Percentiles rank a stretch among this genome's conserved stretches.
phyloP scores from a whole-genome alignment of 1,140 invertebrate genomes.

The Rhizoglyphus robini region DNA sequence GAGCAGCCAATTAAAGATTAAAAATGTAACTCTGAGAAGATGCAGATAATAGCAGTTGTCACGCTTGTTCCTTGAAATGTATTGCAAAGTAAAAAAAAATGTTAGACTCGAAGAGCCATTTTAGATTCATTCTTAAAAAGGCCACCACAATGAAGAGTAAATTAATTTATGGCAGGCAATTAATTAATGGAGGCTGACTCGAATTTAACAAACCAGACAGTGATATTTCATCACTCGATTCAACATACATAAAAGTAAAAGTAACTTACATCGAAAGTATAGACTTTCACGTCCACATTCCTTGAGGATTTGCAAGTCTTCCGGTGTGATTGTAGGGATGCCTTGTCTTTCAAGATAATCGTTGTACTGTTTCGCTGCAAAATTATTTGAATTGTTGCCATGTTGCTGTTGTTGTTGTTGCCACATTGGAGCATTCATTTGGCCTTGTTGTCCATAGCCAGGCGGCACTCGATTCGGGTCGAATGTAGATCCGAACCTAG shows the following conservation, averaged over 20 bases:
- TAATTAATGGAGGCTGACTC: too few relatives aligned
- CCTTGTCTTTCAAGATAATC: conserved; percentile 12
- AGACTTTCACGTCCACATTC: conserved; percentile 59
- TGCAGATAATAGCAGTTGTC: too few relatives aligned
- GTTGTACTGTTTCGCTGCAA: neutral
- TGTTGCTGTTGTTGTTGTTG: neutral
- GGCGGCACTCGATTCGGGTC: too few relatives aligned
- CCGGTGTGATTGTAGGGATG: conserved; percentile 28
- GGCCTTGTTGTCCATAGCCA: too few relatives aligned
- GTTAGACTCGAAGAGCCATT: too few relatives aligned
- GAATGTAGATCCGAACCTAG: too few relatives aligned
- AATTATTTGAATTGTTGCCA: neutral
- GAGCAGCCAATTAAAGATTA: too few relatives aligned
- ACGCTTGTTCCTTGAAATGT: too few relatives aligned
- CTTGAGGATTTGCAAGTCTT: conserved; percentile 48
- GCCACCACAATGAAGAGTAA: neutral
- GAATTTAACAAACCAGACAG: too few relatives aligned
- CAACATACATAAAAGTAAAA: neutral
- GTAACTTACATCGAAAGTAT: conserved; percentile 44
- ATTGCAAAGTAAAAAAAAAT: too few relatives aligned
- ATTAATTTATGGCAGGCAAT: neutral
- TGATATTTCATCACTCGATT: too few relatives aligned
- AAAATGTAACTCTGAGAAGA: too few relatives aligned
- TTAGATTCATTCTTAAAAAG: conserved; percentile 19
- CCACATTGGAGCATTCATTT: neutral